These are phyloP conservation scores for Calidris pugnax DNA, from an alignment of 2,113 vertebrate genomes.

Conservation along the genomic window DNA sequence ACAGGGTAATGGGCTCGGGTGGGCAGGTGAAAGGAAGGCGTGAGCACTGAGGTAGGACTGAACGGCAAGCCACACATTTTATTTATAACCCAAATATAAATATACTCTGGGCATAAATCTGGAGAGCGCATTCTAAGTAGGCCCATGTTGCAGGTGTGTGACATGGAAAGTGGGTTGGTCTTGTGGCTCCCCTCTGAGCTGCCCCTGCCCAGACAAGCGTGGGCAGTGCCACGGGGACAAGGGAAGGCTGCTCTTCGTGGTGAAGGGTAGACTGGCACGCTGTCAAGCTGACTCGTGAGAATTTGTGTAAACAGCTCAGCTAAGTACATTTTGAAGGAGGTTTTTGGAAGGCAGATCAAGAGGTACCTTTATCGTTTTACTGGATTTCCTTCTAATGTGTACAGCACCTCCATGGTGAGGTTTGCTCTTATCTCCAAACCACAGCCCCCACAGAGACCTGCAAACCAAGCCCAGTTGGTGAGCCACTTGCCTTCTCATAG, in stretches of 20 bases:
- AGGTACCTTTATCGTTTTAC: background rate
- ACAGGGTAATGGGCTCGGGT: fast-evolving
- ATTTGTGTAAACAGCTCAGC: background rate
- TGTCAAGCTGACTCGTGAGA: background rate
- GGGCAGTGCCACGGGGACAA: background rate
- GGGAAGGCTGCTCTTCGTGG: fast-evolving
- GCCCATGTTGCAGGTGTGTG: background rate
- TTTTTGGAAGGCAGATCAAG: background rate
- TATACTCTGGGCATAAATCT: background rate
- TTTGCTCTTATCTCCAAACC: background rate
- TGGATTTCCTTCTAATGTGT: background rate
- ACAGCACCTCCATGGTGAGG: fast-evolving
- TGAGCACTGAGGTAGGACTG: background rate
- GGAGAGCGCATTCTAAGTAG: background rate
- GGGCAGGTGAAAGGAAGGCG: background rate
- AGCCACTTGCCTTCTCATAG: background rate
- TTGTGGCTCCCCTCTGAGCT: background rate
- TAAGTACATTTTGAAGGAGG: background rate
- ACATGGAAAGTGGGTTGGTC: background rate
- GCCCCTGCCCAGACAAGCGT: background rate
- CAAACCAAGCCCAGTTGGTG: background rate
- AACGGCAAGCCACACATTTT: background rate
- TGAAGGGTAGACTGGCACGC: background rate
- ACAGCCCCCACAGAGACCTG: background rate
- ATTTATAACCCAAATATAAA: background rate